These are phyloP conservation scores for Microctonus aethiopoides DNA, from an alignment of 2,888 invertebrate species.

Conservation along the genomic window DNA sequence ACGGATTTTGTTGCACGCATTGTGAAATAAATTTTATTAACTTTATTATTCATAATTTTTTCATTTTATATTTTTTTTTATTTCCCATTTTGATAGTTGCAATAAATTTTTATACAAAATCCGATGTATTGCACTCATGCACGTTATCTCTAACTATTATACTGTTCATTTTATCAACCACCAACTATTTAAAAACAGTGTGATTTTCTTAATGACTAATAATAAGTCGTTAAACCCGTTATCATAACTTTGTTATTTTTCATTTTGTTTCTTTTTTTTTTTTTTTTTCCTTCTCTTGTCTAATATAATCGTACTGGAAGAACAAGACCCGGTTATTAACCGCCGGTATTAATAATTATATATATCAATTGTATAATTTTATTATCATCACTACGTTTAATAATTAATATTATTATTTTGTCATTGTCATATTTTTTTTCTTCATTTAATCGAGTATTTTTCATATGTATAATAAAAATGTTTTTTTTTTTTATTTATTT, in stretches of 20 bases:
- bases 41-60: background rate
- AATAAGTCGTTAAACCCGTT: conserved; percentile 30
- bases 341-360: conserved; percentile 42
- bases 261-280: conserved; percentile 18
- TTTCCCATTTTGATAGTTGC: background rate
- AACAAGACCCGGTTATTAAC: conserved; percentile 55
- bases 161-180: background rate
- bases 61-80: background rate
- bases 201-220: conserved; percentile 22
- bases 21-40: background rate
- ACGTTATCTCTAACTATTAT: background rate
- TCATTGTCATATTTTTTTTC: conserved; percentile 18
- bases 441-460: conserved; percentile 25
- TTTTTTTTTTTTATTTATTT: conserved; percentile 20
- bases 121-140: conserved; percentile 19
- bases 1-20: background rate
- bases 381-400: background rate
- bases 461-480: conserved; percentile 10
- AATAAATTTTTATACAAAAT: conserved; percentile 15
- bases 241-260: conserved; percentile 15
- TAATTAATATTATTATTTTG: conserved; percentile 30
- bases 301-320: conserved; percentile 54
- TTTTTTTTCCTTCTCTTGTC: conserved; percentile 23
- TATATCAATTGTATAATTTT: conserved; percentile 31
- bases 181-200: conserved; percentile 12